These are phyloP conservation scores for Scaptomyza hsui DNA, from an alignment of 1,140 invertebrate genomes.

Conservation along the genomic window DNA sequence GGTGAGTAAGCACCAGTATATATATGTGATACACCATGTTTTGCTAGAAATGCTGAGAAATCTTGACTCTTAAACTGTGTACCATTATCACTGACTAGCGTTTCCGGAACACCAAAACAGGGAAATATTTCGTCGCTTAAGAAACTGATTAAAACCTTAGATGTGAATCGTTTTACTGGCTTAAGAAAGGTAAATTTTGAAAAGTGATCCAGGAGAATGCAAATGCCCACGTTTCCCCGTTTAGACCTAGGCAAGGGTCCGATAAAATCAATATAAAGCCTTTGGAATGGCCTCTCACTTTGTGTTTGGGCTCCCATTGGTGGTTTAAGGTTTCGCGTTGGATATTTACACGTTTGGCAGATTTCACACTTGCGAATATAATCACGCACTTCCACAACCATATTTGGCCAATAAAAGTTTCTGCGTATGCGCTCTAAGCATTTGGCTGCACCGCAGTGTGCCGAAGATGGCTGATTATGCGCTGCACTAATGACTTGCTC, in stretches of 20 bases:
- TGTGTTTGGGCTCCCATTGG: not conserved
- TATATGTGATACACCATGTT: not conserved
- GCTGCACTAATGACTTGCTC: too few species aligned
- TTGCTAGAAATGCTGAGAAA: not conserved
- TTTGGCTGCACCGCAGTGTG: too few species aligned
- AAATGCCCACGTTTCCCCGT: not conserved
- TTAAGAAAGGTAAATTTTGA: slow-evolving; percentile 11
- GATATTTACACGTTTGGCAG: too few species aligned
- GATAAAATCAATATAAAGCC: slow-evolving; percentile 12
- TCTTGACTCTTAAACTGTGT: slow-evolving; percentile 14
- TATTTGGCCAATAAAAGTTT: too few species aligned
- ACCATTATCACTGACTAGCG: slow-evolving; percentile 9
- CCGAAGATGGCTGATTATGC: too few species aligned
- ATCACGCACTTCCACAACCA: too few species aligned
- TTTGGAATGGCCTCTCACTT: slow-evolving; percentile 1
- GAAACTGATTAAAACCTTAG: not conserved
- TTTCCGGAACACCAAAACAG: slow-evolving; percentile 14
- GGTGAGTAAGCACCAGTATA: slow-evolving; percentile 14
- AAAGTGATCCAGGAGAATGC: not conserved
- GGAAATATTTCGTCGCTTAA: not conserved
- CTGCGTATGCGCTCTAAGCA: too few species aligned
- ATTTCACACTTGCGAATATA: too few species aligned
- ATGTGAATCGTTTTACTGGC: not conserved
- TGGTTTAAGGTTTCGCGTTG: too few species aligned
- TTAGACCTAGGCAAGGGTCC: not conserved